Evolutionary conservation across 2,113 vertebrate species (phyloP), one percentile per base, ranked within the genome.

Genomic region (Mystacornis crossleyi): DNA sequence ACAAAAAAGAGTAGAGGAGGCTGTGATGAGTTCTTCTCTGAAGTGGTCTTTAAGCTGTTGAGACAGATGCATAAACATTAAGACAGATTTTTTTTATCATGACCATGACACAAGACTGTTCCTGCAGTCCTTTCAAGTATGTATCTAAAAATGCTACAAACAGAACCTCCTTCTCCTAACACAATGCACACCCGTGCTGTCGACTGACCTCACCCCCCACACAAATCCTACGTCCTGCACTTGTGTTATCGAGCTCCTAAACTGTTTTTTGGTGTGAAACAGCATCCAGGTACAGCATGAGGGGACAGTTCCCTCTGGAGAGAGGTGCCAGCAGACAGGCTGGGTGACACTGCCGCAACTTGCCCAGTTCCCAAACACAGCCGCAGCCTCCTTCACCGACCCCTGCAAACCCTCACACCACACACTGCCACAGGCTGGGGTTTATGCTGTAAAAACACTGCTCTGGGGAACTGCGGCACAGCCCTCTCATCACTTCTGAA

Each of bases 181-280:
- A 70, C 0, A 2, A 16, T 38, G 36, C 8, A 47, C 17, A 57
- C 6, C 12, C 18, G 14, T 2, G 4, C 12, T 74, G 19, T 25
- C 0, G 0, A 36, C 9, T 21, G 57, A 51, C 18, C 29, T 60
- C 1, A 0, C 9, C 38, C 28, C 8, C 26, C 48, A 48, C 20
- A 20, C 1, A 3, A 28, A 28, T 38, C 17, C 33, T n/a, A 11
- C 7, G 12, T 62, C 18, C 34, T 62, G 17, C 18, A 20, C 25
- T 64, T 47, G 14, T 12, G 26, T 65, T n/a, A 24, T 29, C 26
- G 6, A 23, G 4, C 58, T 40, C 45, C 40, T n/a, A 42, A 80
- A 14, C 40, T 40, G 61, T 5, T 86, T 91, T 91, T 47, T 51
- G 5, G 26, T 0, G 0, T 54, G 11, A 65, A 81, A 45, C n/a